These are phyloP conservation scores for Alitta virens DNA, from an alignment of 2,888 invertebrate species.

Conservation along the genomic window DNA sequence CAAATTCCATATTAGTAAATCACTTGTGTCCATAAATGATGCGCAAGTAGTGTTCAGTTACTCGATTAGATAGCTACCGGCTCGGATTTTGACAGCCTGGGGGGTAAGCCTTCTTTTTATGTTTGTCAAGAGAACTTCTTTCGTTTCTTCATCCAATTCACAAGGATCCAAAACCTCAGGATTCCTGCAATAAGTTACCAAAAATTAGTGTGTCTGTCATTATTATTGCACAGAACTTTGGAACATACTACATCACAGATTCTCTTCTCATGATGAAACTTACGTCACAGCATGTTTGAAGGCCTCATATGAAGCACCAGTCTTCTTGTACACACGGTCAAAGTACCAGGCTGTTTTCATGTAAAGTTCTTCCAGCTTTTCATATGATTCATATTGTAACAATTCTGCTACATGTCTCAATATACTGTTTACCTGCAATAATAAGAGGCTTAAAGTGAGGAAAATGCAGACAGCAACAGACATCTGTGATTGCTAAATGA, in stretches of 20 bases:
- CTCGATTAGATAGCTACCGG: constrained; percentile 63
- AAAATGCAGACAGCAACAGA: background rate
- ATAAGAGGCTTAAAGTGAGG: background rate
- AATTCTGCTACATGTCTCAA: constrained; percentile 95
- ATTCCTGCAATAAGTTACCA: constrained; percentile 67
- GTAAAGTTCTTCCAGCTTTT: constrained; percentile 91
- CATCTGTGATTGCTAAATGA: background rate
- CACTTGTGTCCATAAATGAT: too few species aligned
- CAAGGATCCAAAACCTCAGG: constrained; percentile 94
- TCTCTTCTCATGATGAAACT: too few species aligned
- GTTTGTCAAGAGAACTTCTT: constrained; percentile 86
- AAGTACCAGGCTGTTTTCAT: constrained; percentile 97
- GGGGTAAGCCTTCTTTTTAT: constrained; percentile 95
- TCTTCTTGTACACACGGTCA: constrained; percentile 93
- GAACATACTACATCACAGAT: too few species aligned
- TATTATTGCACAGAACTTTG: too few species aligned
- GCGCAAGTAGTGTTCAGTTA: too few species aligned
- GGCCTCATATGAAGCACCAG: constrained; percentile 94
- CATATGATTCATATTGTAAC: constrained; percentile 83
- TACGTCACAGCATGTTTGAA: constrained; percentile 97
- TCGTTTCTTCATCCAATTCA: constrained; percentile 86
- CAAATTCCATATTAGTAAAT: too few species aligned
- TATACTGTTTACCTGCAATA: constrained; percentile 75
- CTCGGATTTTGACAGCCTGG: constrained; percentile 92
- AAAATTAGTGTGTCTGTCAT: background rate